These are phyloP conservation scores for Phyllotreta striolata DNA, from an alignment of 2,888 invertebrate species.

Conservation along the genomic window DNA sequence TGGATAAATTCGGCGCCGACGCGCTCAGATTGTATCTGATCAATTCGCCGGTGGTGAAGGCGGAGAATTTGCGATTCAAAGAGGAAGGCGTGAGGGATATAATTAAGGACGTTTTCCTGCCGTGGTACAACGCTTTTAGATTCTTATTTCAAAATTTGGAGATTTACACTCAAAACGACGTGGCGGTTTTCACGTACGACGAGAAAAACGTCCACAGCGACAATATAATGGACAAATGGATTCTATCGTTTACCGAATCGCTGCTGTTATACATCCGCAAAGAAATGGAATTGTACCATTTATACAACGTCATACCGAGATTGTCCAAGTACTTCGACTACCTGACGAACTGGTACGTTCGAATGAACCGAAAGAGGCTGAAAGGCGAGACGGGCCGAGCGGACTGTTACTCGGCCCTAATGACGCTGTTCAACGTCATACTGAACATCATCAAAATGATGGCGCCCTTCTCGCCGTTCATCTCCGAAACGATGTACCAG, in stretches of 20 bases:
- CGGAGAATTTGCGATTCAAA: constrained; percentile 95
- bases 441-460: constrained; percentile 90
- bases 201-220: constrained; percentile 52
- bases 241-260: constrained; percentile 94
- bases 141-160: constrained; percentile 95
- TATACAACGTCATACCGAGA: constrained; percentile 95
- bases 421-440: constrained; percentile 88
- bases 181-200: constrained; percentile 56
- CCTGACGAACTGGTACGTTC: constrained; percentile 98
- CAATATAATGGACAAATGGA: constrained; percentile 98
- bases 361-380: constrained; percentile 93
- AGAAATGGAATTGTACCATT: constrained; percentile 93
- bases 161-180: constrained; percentile 73
- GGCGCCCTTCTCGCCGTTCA: constrained; percentile 97
- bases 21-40: constrained; percentile 95
- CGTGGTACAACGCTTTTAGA: constrained; percentile 94
- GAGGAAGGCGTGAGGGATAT: constrained; percentile 97
- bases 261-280: constrained; percentile 85
- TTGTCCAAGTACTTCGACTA: constrained; percentile 97
- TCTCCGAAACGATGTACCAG: constrained; percentile 95
- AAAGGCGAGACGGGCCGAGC: constrained; percentile 87
- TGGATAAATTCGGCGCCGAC: constrained; percentile 95
- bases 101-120: constrained; percentile 96
- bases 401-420: constrained; percentile 85
- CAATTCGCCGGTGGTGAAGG: constrained; percentile 97